A percentile compares a stretch with the other conserved stretches of the same genome.
phyloP scores from a whole-genome alignment of 1,140 invertebrate genomes.

The Wasmannia auropunctata region DNA sequence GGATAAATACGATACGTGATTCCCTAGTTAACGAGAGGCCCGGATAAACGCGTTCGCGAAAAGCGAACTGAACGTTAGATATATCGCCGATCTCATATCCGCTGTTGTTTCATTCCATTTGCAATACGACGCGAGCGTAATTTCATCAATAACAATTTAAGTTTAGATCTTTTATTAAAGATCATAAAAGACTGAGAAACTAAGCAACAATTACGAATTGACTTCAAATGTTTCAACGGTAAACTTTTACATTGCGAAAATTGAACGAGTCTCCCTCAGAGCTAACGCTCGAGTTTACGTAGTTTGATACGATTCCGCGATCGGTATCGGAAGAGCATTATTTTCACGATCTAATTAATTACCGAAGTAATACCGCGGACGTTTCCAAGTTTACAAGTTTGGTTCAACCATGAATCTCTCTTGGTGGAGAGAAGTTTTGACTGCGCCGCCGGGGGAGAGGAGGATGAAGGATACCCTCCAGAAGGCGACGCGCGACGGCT shows the following conservation, averaged over 20 bases:
- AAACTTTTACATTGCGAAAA: neutral
- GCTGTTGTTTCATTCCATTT: neutral
- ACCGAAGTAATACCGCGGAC: conserved; percentile 29
- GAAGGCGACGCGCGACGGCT: neutral
- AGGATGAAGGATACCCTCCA: conserved; percentile 16
- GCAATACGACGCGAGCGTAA: neutral
- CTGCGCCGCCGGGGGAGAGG: neutral
- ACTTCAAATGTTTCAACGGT: neutral
- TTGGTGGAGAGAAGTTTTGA: neutral
- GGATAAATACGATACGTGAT: conserved; percentile 71
- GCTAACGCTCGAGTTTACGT: neutral
- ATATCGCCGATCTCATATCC: neutral
- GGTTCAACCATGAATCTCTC: conserved; percentile 9
- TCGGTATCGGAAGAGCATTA: conserved; percentile 15
- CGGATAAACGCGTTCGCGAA: conserved; percentile 3
- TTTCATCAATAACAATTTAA: neutral
- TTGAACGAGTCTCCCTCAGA: neutral
- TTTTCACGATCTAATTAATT: conserved; percentile 70
- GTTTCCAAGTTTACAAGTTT: conserved; percentile 34
- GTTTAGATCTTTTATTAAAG: neutral
- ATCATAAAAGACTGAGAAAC: neutral
- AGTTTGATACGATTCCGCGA: neutral
- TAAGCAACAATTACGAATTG: neutral
- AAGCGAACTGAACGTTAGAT: neutral
- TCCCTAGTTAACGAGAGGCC: conserved; percentile 6